Evolutionary conservation across 2,797 vertebrate species (phyloP), one percentile per base, ranked within the genome.

Genomic region (Xyrichtys novacula): DNA sequence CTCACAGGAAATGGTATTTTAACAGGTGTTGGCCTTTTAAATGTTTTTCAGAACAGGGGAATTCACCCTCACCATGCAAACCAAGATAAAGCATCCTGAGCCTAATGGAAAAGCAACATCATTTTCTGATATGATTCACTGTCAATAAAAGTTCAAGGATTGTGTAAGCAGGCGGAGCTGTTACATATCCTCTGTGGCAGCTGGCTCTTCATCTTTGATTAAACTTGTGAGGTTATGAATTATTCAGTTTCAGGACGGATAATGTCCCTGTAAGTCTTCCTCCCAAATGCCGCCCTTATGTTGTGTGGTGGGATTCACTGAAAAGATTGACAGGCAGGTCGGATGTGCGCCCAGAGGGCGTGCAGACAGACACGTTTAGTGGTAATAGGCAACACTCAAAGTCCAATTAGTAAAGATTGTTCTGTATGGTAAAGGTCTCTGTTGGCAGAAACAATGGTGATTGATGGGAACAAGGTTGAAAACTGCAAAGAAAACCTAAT

Each of bases 161-260:
- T 77, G 62, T 87, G 72, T 79, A 61, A 82, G 71, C 65, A 55
- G 48, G 56, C 4, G 57, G 71, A 55, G 47, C 42, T 19, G 59
- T 66, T 74, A 84, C 58, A 67, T 86, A 73, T 84, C 73, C 11
- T 12, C 72, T 48, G 14, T 43, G 48, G 68, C 80, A 81, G 85
- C 80, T 84, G 63, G 72, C 66, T 71, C 74, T 65, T 77, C 60
- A 59, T 80, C 56, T 86, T 61, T 89, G 81, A 88, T 89, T 85
- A 80, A 87, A 88, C 44, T 46, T 85, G 86, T 81, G 76, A 85
- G 67, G 53, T 81, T 74, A 84, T 91, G 75, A 91, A 93, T 92
- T 78, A 90, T 86, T 88, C 84, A 89, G 63, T 54, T 63, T 23
- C 65, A 26, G 53, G 17, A 38, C 32, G n/a, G 80, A 47, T 62